These are phyloP conservation scores for Linyphia triangularis DNA, from an alignment of 2,888 invertebrate genomes.

Conservation along the genomic window DNA sequence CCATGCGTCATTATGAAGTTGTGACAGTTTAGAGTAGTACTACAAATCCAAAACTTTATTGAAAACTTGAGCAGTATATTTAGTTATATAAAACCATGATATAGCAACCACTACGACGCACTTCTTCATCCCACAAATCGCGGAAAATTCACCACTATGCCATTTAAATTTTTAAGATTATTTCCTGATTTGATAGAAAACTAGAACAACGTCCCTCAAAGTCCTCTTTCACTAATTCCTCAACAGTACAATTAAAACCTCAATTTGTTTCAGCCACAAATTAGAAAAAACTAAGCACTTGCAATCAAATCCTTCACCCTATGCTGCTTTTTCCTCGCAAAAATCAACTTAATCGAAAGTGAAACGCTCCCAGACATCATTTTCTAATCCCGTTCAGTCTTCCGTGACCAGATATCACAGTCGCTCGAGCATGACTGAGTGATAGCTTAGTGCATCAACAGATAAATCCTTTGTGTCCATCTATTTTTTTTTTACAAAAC, in stretches of 20 bases:
- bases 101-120: too few species aligned
- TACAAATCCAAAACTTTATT: too few species aligned
- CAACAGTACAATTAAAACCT: not conserved
- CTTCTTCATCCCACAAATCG: too few species aligned
- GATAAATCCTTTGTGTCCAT: constrained; percentile 18
- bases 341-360: constrained; percentile 26
- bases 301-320: not conserved
- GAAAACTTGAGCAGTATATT: too few species aligned
- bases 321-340: not conserved
- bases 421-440: constrained; percentile 27
- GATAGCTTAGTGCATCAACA: constrained; percentile 27
- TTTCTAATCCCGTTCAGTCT: not conserved
- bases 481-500: constrained; percentile 21
- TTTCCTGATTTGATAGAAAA: too few species aligned
- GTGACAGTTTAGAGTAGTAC: too few species aligned
- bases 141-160: too few species aligned
- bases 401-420: constrained; percentile 33
- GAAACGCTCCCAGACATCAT: constrained; percentile 25
- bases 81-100: too few species aligned
- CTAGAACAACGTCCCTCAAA: too few species aligned
- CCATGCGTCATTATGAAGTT: too few species aligned
- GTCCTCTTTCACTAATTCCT: too few species aligned
- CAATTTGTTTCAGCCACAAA: not conserved
- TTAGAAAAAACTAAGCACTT: not conserved
- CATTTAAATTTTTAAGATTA: too few species aligned